A percentile compares a stretch with the other conserved stretches of the same genome.
These are phyloP conservation scores for Hydrolagus affinis DNA, from an alignment of 2,113 vertebrate genomes.

Conservation along the genomic window DNA sequence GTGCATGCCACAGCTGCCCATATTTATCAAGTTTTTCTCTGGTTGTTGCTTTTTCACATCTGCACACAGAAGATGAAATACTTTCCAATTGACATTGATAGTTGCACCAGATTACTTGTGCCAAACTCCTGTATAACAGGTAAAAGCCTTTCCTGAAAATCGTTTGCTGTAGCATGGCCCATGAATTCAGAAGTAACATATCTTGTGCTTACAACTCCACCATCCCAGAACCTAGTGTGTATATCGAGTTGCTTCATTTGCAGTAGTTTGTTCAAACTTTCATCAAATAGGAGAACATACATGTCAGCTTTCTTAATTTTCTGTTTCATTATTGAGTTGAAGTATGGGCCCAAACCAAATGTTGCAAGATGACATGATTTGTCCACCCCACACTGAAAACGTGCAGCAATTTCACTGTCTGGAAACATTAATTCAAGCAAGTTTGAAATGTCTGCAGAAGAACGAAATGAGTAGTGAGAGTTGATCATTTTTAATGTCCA, in stretches of 20 bases:
- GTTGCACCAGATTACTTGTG: neutral
- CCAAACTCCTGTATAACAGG: neutral
- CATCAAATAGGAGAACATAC: constrained; percentile 10
- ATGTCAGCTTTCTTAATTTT: neutral
- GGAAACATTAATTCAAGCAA: no score
- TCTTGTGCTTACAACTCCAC: neutral
- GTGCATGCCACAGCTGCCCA: neutral
- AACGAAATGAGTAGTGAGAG: no score
- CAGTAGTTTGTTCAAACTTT: constrained; percentile 1
- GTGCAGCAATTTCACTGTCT: no score
- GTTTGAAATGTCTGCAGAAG: no score
- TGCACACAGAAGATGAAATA: neutral
- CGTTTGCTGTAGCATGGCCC: neutral
- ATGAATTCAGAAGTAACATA: neutral
- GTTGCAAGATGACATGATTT: neutral
- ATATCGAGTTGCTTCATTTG: constrained; percentile 5
- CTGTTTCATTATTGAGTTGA: neutral
- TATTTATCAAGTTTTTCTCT: neutral
- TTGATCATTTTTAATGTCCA: no score
- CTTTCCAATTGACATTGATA: neutral
- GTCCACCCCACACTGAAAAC: no score
- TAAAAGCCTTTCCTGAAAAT: neutral
- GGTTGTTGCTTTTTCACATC: neutral
- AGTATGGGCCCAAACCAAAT: neutral
- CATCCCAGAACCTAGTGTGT: constrained; percentile 16